phyloP scores from a whole-genome alignment of 1,140 invertebrate species.

The Drosophila punjabiensis region DNA sequence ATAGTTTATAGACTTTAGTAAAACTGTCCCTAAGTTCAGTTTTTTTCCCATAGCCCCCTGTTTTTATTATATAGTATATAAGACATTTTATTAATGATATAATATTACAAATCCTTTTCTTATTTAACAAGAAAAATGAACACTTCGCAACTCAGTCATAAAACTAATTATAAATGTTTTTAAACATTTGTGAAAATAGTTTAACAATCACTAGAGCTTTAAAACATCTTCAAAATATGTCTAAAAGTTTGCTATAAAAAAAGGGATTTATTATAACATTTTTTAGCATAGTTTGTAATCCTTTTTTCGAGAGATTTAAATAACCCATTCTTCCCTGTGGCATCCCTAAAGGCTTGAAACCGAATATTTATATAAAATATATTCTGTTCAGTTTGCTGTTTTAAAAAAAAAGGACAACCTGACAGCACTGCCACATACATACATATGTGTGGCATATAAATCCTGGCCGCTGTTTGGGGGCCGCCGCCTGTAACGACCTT shows the following conservation, averaged over 20 bases:
- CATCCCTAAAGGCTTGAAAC: background rate
- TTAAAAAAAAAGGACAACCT: constrained; percentile 10
- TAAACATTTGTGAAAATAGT: background rate
- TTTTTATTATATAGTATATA: too few species aligned
- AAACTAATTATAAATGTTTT: too few species aligned
- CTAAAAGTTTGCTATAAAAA: background rate
- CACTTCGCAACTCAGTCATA: too few species aligned
- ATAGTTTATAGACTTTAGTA: too few species aligned
- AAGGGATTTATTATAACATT: too few species aligned
- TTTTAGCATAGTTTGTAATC: background rate
- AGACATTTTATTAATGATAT: too few species aligned
- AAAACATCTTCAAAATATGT: background rate
- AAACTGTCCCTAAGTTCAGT: too few species aligned
- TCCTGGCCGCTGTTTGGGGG: constrained; percentile 52
- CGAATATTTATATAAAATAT: constrained; percentile 8
- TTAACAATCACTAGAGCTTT: background rate
- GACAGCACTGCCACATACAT: constrained; percentile 14
- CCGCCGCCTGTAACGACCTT: constrained; percentile 37
- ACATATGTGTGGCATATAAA: constrained; percentile 57
- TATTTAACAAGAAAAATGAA: too few species aligned
- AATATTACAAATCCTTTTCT: too few species aligned
- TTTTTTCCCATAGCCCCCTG: too few species aligned
- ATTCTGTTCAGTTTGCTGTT: background rate
- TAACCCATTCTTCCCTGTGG: background rate
- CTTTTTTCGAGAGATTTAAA: background rate